Evolutionary conservation across 2,113 vertebrate species (phyloP).

Genomic region (Lepisosteus oculatus): DNA sequence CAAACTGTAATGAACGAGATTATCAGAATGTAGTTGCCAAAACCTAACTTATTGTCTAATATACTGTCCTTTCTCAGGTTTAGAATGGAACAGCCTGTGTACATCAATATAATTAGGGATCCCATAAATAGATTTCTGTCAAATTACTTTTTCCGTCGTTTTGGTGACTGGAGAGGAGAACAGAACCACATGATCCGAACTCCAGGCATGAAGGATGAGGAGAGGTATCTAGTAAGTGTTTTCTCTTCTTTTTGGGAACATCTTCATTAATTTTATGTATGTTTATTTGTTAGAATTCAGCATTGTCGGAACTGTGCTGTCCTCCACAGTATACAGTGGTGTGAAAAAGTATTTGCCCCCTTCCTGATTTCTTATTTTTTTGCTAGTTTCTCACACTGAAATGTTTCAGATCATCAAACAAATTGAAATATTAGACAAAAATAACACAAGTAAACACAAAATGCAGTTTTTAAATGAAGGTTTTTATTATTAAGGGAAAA

Average conservation of each 20-base stretch:
- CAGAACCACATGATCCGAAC: conserved; percentile 97
- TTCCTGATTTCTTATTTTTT: no score
- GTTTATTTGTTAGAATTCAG: background rate
- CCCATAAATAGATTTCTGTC: conserved; percentile 94
- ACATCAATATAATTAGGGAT: conserved; percentile 97
- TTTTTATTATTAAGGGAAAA: no score
- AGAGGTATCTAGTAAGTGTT: conserved; percentile 89
- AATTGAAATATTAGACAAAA: no score
- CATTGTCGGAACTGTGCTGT: no score
- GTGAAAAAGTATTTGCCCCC: no score
- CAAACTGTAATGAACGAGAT: no score
- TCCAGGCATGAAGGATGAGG: conserved; percentile 94
- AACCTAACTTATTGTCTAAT: background rate
- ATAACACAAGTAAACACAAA: no score
- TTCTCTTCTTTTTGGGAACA: background rate
- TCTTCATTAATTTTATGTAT: background rate
- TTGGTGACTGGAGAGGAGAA: conserved; percentile 96
- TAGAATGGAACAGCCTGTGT: conserved; percentile 92
- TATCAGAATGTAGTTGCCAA: no score
- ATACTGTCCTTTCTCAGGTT: conserved; percentile 69
- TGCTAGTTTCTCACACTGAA: no score
- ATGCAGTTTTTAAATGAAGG: no score
- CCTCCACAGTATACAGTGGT: no score
- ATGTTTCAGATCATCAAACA: no score
- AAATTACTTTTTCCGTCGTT: conserved; percentile 98